phyloP scores from a whole-genome alignment of 2,888 invertebrate species.

The Athripsodes cinereus region DNA sequence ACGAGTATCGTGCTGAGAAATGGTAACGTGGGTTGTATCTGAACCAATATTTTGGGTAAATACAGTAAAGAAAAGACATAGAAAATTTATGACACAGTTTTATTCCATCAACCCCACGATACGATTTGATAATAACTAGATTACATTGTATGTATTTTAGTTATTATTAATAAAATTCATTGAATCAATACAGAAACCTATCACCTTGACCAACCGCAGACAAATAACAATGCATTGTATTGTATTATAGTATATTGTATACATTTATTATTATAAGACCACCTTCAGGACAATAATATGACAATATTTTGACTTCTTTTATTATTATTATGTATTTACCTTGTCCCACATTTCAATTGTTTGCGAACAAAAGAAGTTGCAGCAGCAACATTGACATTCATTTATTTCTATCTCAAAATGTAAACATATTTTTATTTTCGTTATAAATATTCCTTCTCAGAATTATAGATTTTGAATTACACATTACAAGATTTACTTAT shows the following conservation, averaged over 20 bases:
- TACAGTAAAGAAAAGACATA: too few species aligned
- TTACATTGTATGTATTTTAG: not conserved
- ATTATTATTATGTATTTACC: not conserved
- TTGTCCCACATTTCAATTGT: conserved; percentile 4
- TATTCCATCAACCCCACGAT: too few species aligned
- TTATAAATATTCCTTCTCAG: not conserved
- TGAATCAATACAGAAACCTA: conserved; percentile 2
- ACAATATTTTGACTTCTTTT: conserved; percentile 2
- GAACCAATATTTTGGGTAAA: too few species aligned
- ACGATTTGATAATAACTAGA: too few species aligned
- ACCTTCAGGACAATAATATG: not conserved
- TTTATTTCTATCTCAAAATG: not conserved
- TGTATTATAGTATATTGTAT: too few species aligned
- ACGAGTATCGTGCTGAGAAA: too few species aligned
- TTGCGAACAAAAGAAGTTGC: not conserved
- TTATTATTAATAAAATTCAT: not conserved
- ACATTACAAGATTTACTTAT: too few species aligned
- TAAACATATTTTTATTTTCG: not conserved
- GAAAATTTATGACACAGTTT: too few species aligned
- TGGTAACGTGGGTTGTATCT: too few species aligned
- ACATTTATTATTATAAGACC: conserved; percentile 1
- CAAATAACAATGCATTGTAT: too few species aligned
- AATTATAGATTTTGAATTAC: not conserved
- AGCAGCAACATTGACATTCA: too few species aligned
- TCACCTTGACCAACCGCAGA: not conserved